phyloP scores from a whole-genome alignment of 2,797 vertebrate genomes.

The Dryobates pubescens region DNA sequence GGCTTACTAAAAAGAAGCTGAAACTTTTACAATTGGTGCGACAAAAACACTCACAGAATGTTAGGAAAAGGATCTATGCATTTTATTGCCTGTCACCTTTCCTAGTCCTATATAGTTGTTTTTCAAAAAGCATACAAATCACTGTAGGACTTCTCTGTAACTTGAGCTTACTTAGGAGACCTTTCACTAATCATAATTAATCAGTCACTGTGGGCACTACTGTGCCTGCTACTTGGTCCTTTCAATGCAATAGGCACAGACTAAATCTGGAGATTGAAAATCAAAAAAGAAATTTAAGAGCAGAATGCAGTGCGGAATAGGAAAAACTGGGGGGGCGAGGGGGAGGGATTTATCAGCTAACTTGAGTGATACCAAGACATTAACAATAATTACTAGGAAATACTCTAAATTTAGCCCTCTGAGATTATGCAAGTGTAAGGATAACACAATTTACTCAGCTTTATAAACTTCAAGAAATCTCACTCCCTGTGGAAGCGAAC shows the following conservation, averaged over 20 bases:
- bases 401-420: not conserved
- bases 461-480: not conserved
- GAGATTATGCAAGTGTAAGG: not conserved
- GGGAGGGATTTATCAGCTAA: not conserved
- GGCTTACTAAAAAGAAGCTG: not conserved
- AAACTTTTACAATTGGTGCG: not conserved
- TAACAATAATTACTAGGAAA: not conserved
- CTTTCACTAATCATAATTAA: slow-evolving; percentile 34
- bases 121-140: not conserved
- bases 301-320: not conserved
- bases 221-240: not conserved
- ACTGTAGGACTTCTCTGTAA: not conserved
- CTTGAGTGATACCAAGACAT: not conserved
- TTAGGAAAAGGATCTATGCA: not conserved
- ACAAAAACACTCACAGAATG: not conserved
- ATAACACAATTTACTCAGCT: not conserved
- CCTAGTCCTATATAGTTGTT: not conserved
- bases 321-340: not conserved
- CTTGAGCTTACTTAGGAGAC: not conserved
- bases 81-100: not conserved
- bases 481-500: not conserved
- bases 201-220: not conserved
- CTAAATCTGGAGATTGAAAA: slow-evolving; percentile 7
- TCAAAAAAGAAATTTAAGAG: not conserved
- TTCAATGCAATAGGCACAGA: not conserved